Base-by-base conservation (phyloP, 2,113 vertebrate genomes). In the Phrynocephalus versicolor region DNA sequence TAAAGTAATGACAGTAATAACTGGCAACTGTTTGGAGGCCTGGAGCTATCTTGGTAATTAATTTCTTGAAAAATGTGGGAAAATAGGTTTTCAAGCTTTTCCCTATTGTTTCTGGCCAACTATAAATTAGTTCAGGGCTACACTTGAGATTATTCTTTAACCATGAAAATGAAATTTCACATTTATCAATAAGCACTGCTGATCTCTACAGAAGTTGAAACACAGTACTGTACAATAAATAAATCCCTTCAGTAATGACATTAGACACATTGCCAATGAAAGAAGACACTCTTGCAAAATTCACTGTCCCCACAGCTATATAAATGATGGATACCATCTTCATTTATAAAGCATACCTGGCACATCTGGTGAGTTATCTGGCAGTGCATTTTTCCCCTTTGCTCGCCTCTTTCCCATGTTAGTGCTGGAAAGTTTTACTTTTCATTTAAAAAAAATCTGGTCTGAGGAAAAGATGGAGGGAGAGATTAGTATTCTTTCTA, bases 321-420 rank as follows among this genome's bases (percentile, higher is more conserved):
- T 25, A 83, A 23, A 21, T 79, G 62, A 84, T 18, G 30, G 23
- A 82, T 62, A 23, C 14, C 33, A 58, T 58, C 39, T 76, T 2
- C 1, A 82, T 1, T 58, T 35, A 67, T 35, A 41, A 92, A 76
- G 82, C 91, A 73, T 95, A 97, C 96, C 93, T 87, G 80, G 78
- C 7, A 13, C 86, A 88, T 96, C 95, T 1, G 10, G 74, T 88
- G 90, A 84, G 81, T 94, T 94, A 85, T 95, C 95, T 69, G 39
- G 39, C 79, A 90, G 88, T 65, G 90, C 41, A 73, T 90, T 82
- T 95, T 92, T 96, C 82, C 93, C 95, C 85, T 96, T 96, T 92
- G 94, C 91, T 85, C 96, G 94, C 92, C 94, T 97, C 94, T 96
- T 97, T 90, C 96, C 95, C 96, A 97, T 97, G 79, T 70, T 90